A percentile compares a stretch with the other conserved stretches of the same genome.
Evolutionary conservation across 92 coral and sea anemone species (phyloP).

Genomic region (Pocillopora meandrina): DNA sequence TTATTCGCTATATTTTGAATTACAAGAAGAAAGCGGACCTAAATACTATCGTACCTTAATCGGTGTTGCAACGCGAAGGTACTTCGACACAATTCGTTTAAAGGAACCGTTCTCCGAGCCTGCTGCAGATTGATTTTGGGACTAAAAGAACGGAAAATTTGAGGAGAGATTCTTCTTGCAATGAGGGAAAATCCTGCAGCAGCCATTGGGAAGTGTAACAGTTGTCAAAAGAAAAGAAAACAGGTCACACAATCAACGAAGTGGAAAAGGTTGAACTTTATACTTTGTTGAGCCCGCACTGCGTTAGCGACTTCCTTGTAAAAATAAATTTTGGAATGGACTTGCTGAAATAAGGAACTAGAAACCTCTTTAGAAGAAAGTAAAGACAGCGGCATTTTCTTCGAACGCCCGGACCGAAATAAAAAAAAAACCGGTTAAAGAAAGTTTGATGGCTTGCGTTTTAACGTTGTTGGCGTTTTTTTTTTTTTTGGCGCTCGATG

Average conservation of each 20-base stretch:
- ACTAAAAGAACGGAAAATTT: constrained; percentile 52
- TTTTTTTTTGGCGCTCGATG: too few species aligned
- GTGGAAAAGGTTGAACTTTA: too few species aligned
- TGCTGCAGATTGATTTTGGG: constrained; percentile 39
- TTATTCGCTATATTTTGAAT: too few species aligned
- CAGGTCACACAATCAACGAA: background rate
- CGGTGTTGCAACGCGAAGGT: constrained; percentile 43
- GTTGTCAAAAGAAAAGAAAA: background rate
- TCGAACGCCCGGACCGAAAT: background rate
- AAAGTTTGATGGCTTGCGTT: too few species aligned
- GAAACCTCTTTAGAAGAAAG: background rate
- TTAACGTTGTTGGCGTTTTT: too few species aligned
- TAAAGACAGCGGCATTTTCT: background rate
- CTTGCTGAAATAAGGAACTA: background rate
- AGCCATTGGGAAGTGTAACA: constrained; percentile 4
- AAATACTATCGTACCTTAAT: too few species aligned
- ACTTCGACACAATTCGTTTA: constrained; percentile 40
- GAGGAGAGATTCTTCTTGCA: constrained; percentile 55
- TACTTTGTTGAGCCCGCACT: constrained; percentile 20
- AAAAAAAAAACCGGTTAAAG: background rate
- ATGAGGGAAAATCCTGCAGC: constrained; percentile 24
- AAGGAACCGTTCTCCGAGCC: constrained; percentile 54
- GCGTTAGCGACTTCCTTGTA: background rate
- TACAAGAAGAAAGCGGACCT: too few species aligned
- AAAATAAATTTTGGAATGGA: background rate